Evolutionary conservation across 2,888 invertebrate genomes (phyloP), one percentile per base, ranked within the genome.

Genomic region (Crepidodera aurea): DNA sequence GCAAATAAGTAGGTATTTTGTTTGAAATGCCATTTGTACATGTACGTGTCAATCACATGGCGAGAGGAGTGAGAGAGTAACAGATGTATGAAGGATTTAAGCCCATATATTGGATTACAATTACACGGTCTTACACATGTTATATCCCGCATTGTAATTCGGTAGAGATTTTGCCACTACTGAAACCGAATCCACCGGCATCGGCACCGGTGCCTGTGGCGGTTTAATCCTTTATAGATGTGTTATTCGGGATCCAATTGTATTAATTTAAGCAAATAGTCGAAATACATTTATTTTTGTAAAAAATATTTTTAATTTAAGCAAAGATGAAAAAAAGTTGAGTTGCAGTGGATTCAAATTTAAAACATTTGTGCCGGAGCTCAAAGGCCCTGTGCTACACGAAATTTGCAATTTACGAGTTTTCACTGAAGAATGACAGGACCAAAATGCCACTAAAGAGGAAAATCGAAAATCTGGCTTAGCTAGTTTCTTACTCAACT

Each of bases 51-150:
- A 42, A 56, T 56, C 46, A 32, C 29, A 34, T n/a, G n/a, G n/a
- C n/a, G 12, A 32, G 44, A 44, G 34, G 8, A 44, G 51, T 59
- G 70, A 65, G 66, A 73, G 62, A 67, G 71, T 71, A 74, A 77
- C 78, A 79, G 79, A 78, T 78, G 79, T 75, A 76, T 73, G 76
- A 77, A 77, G 79, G 79, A 78, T 79, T 79, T 77, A 71, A 69
- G 69, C 71, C 69, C 70, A 71, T 76, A 69, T 78, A 79, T 75
- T 69, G 79, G 79, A 80, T 80, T 80, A 79, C 75, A 78, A 79
- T 79, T 79, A 79, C 77, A 79, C 71, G 78, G 78, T 71, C 73
- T 80, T 80, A 79, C 79, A 79, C 79, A 79, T 80, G 79, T 72
- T 68, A 64, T 25, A 27, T 48, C 63, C 56, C 46, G 56, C 56